Base-by-base conservation (phyloP, 2,888 invertebrate species). In the Chromoteleia sp. region DNA sequence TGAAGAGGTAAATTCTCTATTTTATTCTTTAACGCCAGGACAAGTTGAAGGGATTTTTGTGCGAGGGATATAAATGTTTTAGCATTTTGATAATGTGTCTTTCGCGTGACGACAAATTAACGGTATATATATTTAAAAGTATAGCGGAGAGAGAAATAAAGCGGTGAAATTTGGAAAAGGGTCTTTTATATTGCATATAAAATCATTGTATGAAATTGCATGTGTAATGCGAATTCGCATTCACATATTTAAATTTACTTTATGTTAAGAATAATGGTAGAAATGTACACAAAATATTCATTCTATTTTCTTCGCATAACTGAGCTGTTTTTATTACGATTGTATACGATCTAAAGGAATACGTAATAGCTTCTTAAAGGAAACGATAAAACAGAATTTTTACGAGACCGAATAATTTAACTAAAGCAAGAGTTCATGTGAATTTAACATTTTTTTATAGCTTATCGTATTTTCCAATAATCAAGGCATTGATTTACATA, bases 301-400 rank as follows among this genome's bases (percentile, higher is more conserved):
- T 33, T 33, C n/a, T 19, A 48, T 61, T 33, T 61, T 39, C 45
- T 61, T 45, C 48, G 33, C 19, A 19, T 19, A 61, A 19, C 30
- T 17, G 45, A 48, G 19, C 19, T 19, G 33, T 48, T 48, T 61
- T 61, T 59, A 59, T 61, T 45, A 48, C 33, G 48, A 48, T 48
- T 61, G 29, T 59, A 41, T 59, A 59, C 41, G 14, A 59, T 59
- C n/a, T 17, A 41, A 41, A 41, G 25, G 41, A 59, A 59, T 59
- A 25, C 41, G 41, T 59, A 59, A 59, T n/a, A 59, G 29, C 25
- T 25, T 59, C 10, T 59, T 59, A 41, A 59, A 56, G 21, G 29
- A 29, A 50, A 29, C 50, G 12, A 50, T 50, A 50, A 50, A 50
- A 14, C 50, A 15, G 29, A 54, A 30, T 54, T 54, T 54, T 54